phyloP scores from a whole-genome alignment of 2,888 invertebrate genomes.

The Lamellibrachia columna region DNA sequence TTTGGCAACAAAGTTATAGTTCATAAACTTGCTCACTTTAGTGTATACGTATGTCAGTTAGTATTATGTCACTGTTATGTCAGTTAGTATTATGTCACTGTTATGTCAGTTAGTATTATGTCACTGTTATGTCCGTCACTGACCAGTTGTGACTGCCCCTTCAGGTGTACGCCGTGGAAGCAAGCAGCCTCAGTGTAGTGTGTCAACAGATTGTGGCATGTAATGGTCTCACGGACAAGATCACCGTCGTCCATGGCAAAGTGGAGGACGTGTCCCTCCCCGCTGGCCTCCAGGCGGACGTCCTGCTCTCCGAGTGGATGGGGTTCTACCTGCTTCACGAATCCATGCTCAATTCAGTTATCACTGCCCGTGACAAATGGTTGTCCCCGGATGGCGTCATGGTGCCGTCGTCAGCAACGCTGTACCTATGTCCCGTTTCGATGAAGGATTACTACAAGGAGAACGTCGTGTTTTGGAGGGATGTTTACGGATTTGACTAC shows the following conservation, averaged over 20 bases:
- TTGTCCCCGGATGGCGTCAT: slow-evolving; percentile 55
- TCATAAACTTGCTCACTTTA: no score
- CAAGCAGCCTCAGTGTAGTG: slow-evolving; percentile 52
- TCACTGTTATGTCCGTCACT: background rate
- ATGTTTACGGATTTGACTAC: slow-evolving; percentile 62
- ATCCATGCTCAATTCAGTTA: slow-evolving; percentile 62
- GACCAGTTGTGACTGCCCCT: background rate
- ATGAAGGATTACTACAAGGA: slow-evolving; percentile 54
- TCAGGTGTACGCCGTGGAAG: slow-evolving; percentile 61
- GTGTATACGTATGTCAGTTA: no score
- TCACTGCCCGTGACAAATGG: slow-evolving; percentile 60
- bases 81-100: background rate
- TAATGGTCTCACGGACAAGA: slow-evolving; percentile 52
- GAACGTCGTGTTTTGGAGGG: slow-evolving; percentile 58
- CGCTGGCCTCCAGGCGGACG: slow-evolving; percentile 54
- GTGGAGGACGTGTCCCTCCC: slow-evolving; percentile 58
- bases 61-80: background rate
- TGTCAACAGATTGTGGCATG: slow-evolving; percentile 54
- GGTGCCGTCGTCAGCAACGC: slow-evolving; percentile 55
- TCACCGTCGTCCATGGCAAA: slow-evolving; percentile 54
- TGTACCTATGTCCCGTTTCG: slow-evolving; percentile 58
- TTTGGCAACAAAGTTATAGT: no score
- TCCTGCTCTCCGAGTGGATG: slow-evolving; percentile 66
- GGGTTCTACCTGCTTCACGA: slow-evolving; percentile 65
- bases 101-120: background rate